Evolutionary conservation across 1,140 invertebrate genomes (phyloP).

Genomic region (Physella acuta): DNA sequence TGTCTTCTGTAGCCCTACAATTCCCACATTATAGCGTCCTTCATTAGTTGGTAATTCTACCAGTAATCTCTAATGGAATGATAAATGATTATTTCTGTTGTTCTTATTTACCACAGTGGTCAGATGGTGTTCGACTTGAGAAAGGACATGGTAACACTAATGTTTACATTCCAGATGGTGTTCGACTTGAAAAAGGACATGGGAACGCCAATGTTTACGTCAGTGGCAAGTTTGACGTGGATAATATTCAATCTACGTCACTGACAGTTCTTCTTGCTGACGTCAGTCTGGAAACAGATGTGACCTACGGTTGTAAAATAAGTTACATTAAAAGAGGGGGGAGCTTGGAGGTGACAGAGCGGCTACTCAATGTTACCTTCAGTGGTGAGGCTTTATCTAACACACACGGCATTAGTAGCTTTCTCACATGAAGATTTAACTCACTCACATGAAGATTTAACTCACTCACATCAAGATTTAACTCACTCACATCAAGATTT

Average conservation of each 20-base stretch:
- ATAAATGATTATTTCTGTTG: too few relatives aligned
- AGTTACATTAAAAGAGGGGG: conserved; percentile 7
- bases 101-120: too few relatives aligned
- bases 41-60: background rate
- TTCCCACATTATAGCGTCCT: too few relatives aligned
- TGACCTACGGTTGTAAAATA: conserved; percentile 17
- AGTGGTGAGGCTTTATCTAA: too few relatives aligned
- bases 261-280: conserved; percentile 19
- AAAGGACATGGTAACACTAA: conserved; percentile 7
- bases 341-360: conserved; percentile 3
- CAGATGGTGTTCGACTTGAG: conserved; percentile 5
- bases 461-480: too few relatives aligned
- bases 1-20: too few relatives aligned
- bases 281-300: conserved; percentile 1
- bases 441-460: too few relatives aligned
- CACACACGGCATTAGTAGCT: too few relatives aligned
- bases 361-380: conserved; percentile 9
- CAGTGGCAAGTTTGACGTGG: conserved; percentile 5
- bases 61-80: too few relatives aligned
- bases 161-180: conserved; percentile 5
- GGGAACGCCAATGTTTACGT: conserved; percentile 8
- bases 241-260: conserved; percentile 5
- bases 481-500: too few relatives aligned
- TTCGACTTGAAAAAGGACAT: conserved; percentile 4
- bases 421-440: too few relatives aligned